Evolutionary conservation across 2,113 vertebrate species (phyloP).

Genomic region (Anser brachyrhynchus): DNA sequence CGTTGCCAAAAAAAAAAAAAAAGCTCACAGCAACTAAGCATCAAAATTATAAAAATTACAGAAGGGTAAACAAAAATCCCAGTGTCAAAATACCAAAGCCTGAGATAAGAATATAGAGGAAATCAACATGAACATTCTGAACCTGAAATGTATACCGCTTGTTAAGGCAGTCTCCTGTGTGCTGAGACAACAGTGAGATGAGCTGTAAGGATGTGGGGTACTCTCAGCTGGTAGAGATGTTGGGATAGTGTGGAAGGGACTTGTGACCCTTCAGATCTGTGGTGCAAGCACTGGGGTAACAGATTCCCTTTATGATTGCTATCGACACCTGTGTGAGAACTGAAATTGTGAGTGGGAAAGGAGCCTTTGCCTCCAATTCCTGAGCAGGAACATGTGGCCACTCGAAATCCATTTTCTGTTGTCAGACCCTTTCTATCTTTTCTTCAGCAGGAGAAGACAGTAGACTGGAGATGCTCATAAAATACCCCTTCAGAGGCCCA

Average conservation of each 20-base stretch:
- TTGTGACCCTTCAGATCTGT: background rate
- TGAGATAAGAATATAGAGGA: background rate
- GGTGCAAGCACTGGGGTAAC: background rate
- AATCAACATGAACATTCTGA: background rate
- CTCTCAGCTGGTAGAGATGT: accelerated
- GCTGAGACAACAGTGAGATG: background rate
- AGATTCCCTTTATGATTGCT: background rate
- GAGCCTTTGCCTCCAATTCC: accelerated
- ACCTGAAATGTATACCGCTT: background rate
- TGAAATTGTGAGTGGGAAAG: accelerated
- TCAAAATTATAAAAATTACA: background rate
- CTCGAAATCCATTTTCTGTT: background rate
- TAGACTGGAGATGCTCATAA: background rate
- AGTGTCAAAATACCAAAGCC: background rate
- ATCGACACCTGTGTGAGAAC: background rate
- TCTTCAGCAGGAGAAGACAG: background rate
- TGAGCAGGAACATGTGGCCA: accelerated
- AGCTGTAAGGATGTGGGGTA: background rate
- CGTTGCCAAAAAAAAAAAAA: slow-evolving; percentile 38
- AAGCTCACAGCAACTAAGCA: background rate
- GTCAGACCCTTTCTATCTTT: accelerated
- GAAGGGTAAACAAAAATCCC: background rate
- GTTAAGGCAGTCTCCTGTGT: background rate
- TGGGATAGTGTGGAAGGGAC: background rate
- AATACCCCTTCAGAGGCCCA: accelerated